Percentiles rank a stretch among this genome's conserved stretches.
phyloP scores from a whole-genome alignment of 2,888 invertebrate species.

The Polyommatus iphigenia region DNA sequence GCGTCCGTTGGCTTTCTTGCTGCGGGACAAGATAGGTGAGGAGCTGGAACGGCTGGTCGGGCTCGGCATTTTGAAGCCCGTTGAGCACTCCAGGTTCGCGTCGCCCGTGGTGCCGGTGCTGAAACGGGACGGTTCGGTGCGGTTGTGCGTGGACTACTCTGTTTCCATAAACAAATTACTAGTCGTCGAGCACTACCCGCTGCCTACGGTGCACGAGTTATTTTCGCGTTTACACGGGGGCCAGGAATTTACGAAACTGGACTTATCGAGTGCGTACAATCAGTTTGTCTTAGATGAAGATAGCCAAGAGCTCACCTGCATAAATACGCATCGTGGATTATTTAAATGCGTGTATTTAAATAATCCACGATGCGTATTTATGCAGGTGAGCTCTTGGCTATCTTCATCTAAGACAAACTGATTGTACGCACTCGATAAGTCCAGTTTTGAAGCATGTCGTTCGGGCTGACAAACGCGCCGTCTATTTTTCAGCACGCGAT shows the following conservation, averaged over 20 bases:
- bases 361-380: conserved; percentile 38
- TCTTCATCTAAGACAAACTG: conserved; percentile 35
- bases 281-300: conserved; percentile 35
- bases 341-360: no score
- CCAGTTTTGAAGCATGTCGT: conserved; percentile 39
- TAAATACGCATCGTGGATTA: conserved; percentile 38
- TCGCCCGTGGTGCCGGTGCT: conserved; percentile 37
- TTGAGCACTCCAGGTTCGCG: conserved; percentile 37
- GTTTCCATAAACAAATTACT: no score
- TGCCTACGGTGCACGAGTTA: conserved; percentile 40
- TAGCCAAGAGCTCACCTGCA: conserved; percentile 38
- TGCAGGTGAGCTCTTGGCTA: conserved; percentile 38
- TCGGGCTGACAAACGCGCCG: conserved; percentile 35
- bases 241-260: conserved; percentile 39
- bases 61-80: conserved; percentile 34
- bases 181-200: conserved; percentile 41
- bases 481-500: conserved; percentile 42
- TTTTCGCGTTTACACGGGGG: conserved; percentile 42
- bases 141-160: conserved; percentile 40
- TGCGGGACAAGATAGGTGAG: conserved; percentile 36
- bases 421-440: conserved; percentile 41
- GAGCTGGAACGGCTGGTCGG: conserved; percentile 35
- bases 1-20: conserved; percentile 35
- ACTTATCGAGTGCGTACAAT: conserved; percentile 41
- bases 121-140: conserved; percentile 32